Base-by-base conservation (phyloP, 2,888 invertebrate species). In the Epirrhoe tristata region DNA sequence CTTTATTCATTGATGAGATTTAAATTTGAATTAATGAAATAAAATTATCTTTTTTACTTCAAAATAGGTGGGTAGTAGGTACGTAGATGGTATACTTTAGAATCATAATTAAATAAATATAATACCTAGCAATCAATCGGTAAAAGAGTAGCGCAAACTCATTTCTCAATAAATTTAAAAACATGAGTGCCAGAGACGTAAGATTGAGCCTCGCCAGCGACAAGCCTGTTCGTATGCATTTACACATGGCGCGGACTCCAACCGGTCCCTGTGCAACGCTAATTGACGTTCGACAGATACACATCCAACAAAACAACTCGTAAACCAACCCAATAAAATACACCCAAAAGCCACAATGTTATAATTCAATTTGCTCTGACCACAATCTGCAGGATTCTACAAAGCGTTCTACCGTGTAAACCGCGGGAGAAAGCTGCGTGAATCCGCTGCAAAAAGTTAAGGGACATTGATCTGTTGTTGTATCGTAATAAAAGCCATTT, bases 401-500 rank as follows among this genome's bases (percentile, higher is more conserved):
- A 77, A 85, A 80, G 84, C 87, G 68, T 89, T 85, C 81, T 81
- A 85, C 80, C 78, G 76, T 73, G 78, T 82, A 73, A 72, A 73
- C 76, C 70, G 81, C 77, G 83, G 77, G 86, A 83, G 86, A 87
- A 88, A 90, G 84, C 80, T 64, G 62, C 72, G 69, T 61, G 65
- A 83, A 85, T 77, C 76, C 76, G 68, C 73, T 78, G 82, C 74
- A 85, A 87, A 86, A 84, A 84, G 83, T 68, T 81, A 83, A 61
- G 76, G 85, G 79, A 91, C 85, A 90, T 85, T 91, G 90, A 87
- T 89, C 91, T 88, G 90, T 90, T 85, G 83, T 82, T 74, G 77
- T 77, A 78, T 83, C 72, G 84, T 78, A 87, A 91, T 92, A 92
- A 91, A 92, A 90, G 78, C 84, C 84, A 91, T 89, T 91, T 91